phyloP scores from a whole-genome alignment of 2,888 invertebrate genomes.

The Lepidocyrtoides sp. region DNA sequence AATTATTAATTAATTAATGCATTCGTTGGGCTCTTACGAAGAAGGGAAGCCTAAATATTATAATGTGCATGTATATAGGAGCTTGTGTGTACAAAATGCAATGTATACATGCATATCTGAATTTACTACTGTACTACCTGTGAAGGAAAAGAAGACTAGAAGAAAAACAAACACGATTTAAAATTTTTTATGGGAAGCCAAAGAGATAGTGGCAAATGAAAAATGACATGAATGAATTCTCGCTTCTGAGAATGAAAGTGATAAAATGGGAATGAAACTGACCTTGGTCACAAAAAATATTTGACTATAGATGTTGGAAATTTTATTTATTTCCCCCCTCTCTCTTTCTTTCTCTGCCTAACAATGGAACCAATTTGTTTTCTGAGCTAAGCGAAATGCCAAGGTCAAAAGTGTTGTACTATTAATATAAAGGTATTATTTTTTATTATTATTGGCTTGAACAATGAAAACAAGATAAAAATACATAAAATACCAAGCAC shows the following conservation, averaged over 20 bases:
- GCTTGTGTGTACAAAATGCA: no score
- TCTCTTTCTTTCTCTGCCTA: no score
- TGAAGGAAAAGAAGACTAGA: no score
- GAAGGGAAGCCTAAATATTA: no score
- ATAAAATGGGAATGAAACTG: not conserved
- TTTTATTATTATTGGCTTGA: slow-evolving; percentile 2
- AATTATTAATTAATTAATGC: slow-evolving; percentile 45
- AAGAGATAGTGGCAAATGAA: not conserved
- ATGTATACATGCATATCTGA: no score
- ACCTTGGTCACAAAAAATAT: slow-evolving; percentile 13
- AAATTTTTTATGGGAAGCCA: no score
- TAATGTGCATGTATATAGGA: no score
- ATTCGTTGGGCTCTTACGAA: not conserved
- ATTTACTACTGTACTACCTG: no score
- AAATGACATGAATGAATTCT: not conserved
- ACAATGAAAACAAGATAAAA: not conserved
- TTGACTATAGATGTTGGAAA: no score
- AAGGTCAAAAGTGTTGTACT: not conserved
- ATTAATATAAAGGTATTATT: not conserved
- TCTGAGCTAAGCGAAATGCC: not conserved
- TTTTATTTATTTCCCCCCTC: no score
- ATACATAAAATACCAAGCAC: not conserved
- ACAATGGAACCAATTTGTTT: not conserved
- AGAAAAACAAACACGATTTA: no score
- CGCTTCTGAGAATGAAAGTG: not conserved